Base-by-base conservation (phyloP, 2,797 vertebrate genomes). In the Sebastes minor region DNA sequence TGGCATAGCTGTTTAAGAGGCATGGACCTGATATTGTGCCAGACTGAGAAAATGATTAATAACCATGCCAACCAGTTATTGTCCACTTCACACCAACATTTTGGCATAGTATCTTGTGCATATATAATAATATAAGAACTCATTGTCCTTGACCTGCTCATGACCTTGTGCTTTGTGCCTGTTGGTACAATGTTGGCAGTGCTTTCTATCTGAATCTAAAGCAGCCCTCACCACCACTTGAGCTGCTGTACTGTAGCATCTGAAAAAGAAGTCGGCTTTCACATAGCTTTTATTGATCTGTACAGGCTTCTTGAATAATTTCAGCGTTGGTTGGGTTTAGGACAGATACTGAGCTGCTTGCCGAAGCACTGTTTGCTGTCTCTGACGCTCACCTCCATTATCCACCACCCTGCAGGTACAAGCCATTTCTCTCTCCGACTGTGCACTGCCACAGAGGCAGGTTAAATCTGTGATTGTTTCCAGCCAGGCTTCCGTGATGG, bases 381-480 rank as follows among this genome's bases (percentile, higher is more conserved):
- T 81, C 33, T 85, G 74, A 80, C 56, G 73, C 83, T 88, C 80
- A 77, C 86, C 86, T 84, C 83, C 86, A 92, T 91, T 91, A 93
- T 90, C 77, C 83, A 80, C 77, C 87, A 74, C 73, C 86, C 86
- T 83, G 82, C 77, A 90, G 91, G 87, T 88, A 89, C 73, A 81
- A 91, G 68, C 78, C 83, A 91, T 94, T 92, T 84, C 86, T 91
- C 89, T 89, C 67, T 11, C 73, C 9, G 67, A 68, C 87, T 79
- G 86, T 78, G 83, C 77, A 20, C 71, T 80, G 88, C 86, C 82
- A 90, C 86, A 82, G 79, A 82, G 53, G 82, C 79, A 82, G 86
- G 86, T 86, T 91, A 77, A 87, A 89, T 82, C 83, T 87, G 80
- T 92, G 89, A 94, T 94, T 93, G 89, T 93, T 93, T 90, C 80